phyloP scores from a whole-genome alignment of 2,113 vertebrate species.

The Passer domesticus region DNA sequence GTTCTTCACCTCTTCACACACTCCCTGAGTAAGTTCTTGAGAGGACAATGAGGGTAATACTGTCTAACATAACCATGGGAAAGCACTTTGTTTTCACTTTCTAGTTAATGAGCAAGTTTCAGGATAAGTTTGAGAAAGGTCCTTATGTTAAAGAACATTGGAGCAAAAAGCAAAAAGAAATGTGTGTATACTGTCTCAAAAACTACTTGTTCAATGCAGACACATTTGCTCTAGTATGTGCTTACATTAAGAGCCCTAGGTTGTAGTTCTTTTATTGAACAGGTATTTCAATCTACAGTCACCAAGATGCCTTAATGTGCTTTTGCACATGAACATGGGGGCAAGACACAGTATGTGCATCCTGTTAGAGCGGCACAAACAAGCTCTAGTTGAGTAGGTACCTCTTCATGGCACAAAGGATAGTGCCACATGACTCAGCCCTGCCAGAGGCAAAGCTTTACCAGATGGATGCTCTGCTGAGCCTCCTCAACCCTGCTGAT shows the following conservation, averaged over 20 bases:
- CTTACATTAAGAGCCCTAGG: neutral
- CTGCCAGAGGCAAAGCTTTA: neutral
- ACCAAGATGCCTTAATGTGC: neutral
- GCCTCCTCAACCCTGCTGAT: neutral
- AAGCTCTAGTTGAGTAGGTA: neutral
- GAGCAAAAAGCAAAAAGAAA: neutral
- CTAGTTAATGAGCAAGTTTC: conserved; percentile 25
- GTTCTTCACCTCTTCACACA: neutral
- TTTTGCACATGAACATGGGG: neutral
- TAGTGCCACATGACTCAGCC: neutral
- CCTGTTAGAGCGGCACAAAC: neutral
- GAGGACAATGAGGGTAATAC: neutral
- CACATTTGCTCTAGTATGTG: neutral
- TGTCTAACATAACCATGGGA: neutral
- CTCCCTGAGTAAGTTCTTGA: neutral
- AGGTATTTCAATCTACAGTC: neutral
- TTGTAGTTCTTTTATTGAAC: neutral
- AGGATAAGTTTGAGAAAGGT: neutral
- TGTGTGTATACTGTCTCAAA: neutral
- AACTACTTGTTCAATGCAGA: neutral
- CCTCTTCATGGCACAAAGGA: neutral
- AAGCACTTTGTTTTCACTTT: neutral
- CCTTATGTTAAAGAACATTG: neutral
- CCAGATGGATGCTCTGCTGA: neutral
- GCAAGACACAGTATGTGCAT: neutral